Base-by-base conservation (phyloP, 2,888 invertebrate genomes). In the Germaria angustata region DNA sequence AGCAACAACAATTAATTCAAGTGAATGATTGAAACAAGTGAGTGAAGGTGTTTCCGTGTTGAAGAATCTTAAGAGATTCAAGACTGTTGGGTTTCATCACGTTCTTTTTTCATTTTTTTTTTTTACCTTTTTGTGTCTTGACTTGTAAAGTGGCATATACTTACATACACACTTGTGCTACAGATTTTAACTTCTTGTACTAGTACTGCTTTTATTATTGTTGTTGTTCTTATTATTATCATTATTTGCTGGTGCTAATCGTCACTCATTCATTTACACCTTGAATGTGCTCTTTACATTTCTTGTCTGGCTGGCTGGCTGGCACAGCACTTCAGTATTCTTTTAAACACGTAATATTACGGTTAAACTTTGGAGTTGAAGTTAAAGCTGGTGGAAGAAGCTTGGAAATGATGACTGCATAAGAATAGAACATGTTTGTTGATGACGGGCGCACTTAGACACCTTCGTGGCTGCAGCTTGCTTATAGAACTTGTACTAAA, bases 231-330 rank as follows among this genome's bases (percentile, higher is more conserved):
- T 77, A 69, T 77, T 77, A 59, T 82, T 76, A 82, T 79, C 82
- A 82, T 77, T 77, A 79, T 82, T 73, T 76, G 57, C 79, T 82
- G 82, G 82, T 82, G 82, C 82, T 82, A 82, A 82, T 82, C 82
- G 82, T 75, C 82, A 82, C 82, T 79, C 82, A 82, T 82, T 82
- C 82, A 82, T 82, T 82, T 82, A 82, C 82, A 82, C 82, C 82
- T 82, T 82, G 69, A 82, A 65, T 75, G 65, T 55, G 59, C 75
- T 65, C 72, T 72, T 81, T 44, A 53, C 41, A 39, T 39, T 49
- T 72, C 39, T 49, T 79, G 69, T 69, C 66, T 71, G 63, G 46
- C 72, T 69, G 41, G n/a, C 36, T 49, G 75, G 36, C 39, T 44
- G 71, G 57, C 65, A 32, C 34, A 15, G 44, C 61, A 41, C 79